Base-by-base conservation (phyloP, 1,140 invertebrate genomes). In the Drosophila setifemur region DNA sequence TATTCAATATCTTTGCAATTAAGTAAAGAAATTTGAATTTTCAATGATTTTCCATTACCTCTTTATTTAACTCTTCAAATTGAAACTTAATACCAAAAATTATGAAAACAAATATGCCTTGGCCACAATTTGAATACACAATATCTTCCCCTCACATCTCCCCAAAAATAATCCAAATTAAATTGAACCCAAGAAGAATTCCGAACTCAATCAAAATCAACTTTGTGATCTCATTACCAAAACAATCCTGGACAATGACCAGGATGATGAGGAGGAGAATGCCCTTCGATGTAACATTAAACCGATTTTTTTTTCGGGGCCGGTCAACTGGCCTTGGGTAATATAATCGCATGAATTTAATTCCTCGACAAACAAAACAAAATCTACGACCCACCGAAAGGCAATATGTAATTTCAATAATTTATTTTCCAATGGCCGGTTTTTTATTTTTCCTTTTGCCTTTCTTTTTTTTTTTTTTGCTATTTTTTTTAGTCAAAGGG, bases 381-480 rank as follows among this genome's bases (percentile, higher is more conserved):
- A 44, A 35, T 35, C 4, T 3, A 5, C 14, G 14, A 6, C 11
- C 7, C 21, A 37, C 8, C 11, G 42, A 40, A 48, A 19, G 57
- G 43, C 61, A 49, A 50, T 71, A 73, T 75, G 73, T 74, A 48
- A 76, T 81, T 74, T 79, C 64, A 71, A 79, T 81, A 81, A 79
- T 66, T 81, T 81, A 45, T 78, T 18, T 48, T 18, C 7, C 54
- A 18, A 29, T 19, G 19, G 39, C 18, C 25, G 18, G 28, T 19
- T 45, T 42, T 29, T 37, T 39, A 18, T 26, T 40, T n/a, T 16
- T 7, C 14, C 8, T 19, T 29, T 39, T 47, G n/a, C 16, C 1
- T 33, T 28, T 3, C 4, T 14, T 29, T 14, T 23, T 49, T 18
- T 31, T 9, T 33, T 47, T 42, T 31, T 16, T 39, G 11, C 11